A percentile compares a stretch with the other conserved stretches of the same genome.
These are phyloP conservation scores for Dendrocincla fuliginosa DNA, from an alignment of 2,797 vertebrate genomes.

Conservation along the genomic window DNA sequence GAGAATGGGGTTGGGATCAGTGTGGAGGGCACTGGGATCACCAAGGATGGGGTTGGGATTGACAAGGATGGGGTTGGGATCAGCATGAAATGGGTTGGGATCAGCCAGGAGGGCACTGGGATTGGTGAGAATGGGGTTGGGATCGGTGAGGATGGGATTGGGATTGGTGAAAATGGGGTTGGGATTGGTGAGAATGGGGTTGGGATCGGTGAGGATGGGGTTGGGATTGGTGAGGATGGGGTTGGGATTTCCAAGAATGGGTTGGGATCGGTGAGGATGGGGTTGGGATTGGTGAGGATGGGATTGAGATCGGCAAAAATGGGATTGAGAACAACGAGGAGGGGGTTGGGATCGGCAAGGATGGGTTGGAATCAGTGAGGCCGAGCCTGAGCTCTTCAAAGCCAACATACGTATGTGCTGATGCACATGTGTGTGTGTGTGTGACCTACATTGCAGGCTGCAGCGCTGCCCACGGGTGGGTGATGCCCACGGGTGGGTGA, in stretches of 20 bases:
- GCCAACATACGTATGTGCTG: neutral
- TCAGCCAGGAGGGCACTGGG: too few relatives aligned
- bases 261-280: neutral
- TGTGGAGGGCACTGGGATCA: too few relatives aligned
- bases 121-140: too few relatives aligned
- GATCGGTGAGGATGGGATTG: too few relatives aligned
- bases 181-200: neutral
- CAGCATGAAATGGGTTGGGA: too few relatives aligned
- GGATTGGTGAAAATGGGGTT: too few relatives aligned
- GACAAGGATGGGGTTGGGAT: too few relatives aligned
- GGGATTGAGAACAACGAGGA: neutral
- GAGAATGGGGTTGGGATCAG: too few relatives aligned
- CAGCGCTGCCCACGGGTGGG: fast-evolving
- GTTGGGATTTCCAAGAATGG: neutral
- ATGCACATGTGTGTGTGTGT: neutral
- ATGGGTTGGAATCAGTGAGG: neutral
- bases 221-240: neutral
- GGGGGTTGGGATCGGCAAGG: neutral
- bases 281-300: neutral
- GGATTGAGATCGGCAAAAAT: neutral
- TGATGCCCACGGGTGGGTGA: neutral
- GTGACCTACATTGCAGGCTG: neutral
- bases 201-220: neutral
- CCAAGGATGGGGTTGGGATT: too few relatives aligned
- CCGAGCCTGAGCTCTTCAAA: neutral